A percentile compares a stretch with the other conserved stretches of the same genome.
Conservation (phyloP, 1,140 invertebrate genomes). For the Saxidomus purpurata region DNA sequence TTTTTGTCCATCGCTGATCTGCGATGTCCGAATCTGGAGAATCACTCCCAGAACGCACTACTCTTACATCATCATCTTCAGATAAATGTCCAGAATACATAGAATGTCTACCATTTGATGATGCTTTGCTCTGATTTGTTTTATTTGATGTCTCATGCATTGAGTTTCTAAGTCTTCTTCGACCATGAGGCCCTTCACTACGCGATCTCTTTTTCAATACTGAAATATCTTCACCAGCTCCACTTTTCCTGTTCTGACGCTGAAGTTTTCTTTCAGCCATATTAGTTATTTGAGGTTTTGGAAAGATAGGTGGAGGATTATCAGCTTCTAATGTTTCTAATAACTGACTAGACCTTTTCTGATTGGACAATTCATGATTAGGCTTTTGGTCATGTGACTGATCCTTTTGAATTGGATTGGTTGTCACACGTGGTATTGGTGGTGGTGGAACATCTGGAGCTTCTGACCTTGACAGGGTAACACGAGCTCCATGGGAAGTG, state of each 20-base stretch:
- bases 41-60: conserved; percentile 72
- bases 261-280: conserved; percentile 78
- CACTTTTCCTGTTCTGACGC: conserved; percentile 40
- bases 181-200: conserved; percentile 79
- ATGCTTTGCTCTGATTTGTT: conserved; percentile 45
- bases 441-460: conserved; percentile 55
- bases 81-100: conserved; percentile 74
- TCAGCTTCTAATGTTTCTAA: conserved; percentile 3
- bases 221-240: conserved; percentile 48
- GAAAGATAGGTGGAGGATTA: conserved; percentile 33
- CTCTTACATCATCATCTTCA: conserved; percentile 68
- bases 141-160: conserved; percentile 67
- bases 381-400: conserved; percentile 38
- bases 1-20: conserved; percentile 80
- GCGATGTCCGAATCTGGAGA: conserved; percentile 77
- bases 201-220: conserved; percentile 75
- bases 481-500: background rate
- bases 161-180: conserved; percentile 70
- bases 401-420: conserved; percentile 22
- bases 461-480: conserved; percentile 36
- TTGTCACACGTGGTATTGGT: conserved; percentile 39
- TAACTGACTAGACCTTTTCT: background rate
- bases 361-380: conserved; percentile 24
- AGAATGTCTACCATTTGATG: conserved; percentile 67
- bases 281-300: conserved; percentile 24